These are phyloP conservation scores for Sycophaga agraensis DNA, from an alignment of 1,140 invertebrate genomes.

Conservation along the genomic window DNA sequence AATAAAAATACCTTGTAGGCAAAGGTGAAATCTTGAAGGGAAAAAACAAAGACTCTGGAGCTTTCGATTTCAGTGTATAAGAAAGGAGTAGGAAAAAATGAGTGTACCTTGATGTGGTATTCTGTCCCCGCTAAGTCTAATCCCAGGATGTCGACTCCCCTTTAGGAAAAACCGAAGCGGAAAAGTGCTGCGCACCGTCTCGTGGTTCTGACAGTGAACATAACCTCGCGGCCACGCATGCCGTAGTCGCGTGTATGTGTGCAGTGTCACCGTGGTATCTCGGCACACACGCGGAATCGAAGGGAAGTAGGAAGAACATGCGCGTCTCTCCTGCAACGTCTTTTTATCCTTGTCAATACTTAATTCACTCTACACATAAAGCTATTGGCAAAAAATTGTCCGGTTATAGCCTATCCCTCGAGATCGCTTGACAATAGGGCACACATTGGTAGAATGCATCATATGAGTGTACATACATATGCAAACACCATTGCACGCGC, in stretches of 20 bases:
- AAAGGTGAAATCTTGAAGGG: background rate
- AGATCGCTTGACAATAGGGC: background rate
- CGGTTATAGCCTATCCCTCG: no score
- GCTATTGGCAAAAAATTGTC: no score
- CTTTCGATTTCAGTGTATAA: background rate
- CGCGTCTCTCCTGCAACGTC: no score
- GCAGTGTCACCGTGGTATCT: background rate
- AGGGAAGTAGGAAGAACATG: no score
- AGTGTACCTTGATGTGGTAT: background rate
- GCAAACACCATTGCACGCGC: background rate
- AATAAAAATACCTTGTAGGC: background rate
- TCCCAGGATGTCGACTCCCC: background rate
- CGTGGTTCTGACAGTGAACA: slow-evolving; percentile 13
- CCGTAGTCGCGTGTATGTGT: background rate
- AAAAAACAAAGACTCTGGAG: background rate
- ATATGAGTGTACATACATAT: background rate
- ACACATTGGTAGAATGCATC: background rate
- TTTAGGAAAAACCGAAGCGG: slow-evolving; percentile 6
- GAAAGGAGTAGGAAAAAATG: background rate
- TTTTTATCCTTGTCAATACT: no score
- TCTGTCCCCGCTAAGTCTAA: background rate
- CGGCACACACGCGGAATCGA: no score
- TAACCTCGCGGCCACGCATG: slow-evolving; percentile 20
- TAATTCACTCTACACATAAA: no score
- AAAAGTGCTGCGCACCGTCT: slow-evolving; percentile 13